Base-by-base conservation (phyloP, 2,888 invertebrate species). In the Lasioglossum lativentre region DNA sequence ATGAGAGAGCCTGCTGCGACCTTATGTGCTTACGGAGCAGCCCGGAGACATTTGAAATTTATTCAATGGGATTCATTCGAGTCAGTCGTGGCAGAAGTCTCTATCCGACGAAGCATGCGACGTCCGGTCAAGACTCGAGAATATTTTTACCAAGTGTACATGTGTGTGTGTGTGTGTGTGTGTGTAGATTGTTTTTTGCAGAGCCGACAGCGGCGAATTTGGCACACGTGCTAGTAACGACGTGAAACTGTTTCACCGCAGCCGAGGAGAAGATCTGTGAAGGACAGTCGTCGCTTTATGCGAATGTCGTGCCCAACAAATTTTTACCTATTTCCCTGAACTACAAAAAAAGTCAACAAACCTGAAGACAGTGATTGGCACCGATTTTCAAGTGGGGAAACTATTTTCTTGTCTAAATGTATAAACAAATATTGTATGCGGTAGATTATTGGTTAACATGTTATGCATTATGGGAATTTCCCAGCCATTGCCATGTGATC, bases 201-300 rank as follows among this genome's bases (percentile, higher is more conserved):
- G 59, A 23, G 19, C 14, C 78, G 73, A 70, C 76, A 78, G 82
- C 86, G 75, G 82, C 72, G 75, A 75, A 83, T 73, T 38, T 34
- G 77, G 45, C 86, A 72, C 86, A 88, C 84, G 86, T 88, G 89
- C 80, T 74, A 16, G 79, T 73, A 45, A 59, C 77, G 83, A 78
- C 76, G 78, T 68, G 86, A 75, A 63, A 76, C 70, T 75, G 86
- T 63, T 77, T 68, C 79, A 77, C 74, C 72, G 76, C 12, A 4
- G 76, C 68, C 83, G 72, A 74, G 71, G 78, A 77, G 78, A 83
- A 72, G 71, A 75, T 82, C 76, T 59, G 68, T 12, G 56, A 75
- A 68, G 74, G 83, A 83, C 78, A 75, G 78, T 84, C 45, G 16
- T 30, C 27, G n/a, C 1, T 27, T 66, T 34, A 19, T 19, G 34